Evolutionary conservation across 2,113 vertebrate genomes (phyloP).

Genomic region (Aleadryas rufinucha): DNA sequence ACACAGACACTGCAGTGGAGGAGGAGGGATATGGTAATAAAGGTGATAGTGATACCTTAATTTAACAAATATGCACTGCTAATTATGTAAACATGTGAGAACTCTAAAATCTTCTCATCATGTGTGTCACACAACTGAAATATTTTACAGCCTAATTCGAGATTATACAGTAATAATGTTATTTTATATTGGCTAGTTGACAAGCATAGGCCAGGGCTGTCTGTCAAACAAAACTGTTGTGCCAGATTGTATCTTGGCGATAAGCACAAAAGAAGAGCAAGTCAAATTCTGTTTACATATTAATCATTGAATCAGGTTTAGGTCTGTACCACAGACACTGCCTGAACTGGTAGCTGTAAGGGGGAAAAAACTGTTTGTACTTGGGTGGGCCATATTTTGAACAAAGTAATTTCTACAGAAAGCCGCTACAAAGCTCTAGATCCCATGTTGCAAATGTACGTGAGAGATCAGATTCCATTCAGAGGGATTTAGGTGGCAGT

Average conservation of each 20-base stretch:
- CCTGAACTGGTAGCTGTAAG: background rate
- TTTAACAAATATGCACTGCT: constrained; percentile 71
- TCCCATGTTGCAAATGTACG: background rate
- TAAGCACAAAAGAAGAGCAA: constrained; percentile 63
- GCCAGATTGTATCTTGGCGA: constrained; percentile 72
- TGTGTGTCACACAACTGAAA: constrained; percentile 67
- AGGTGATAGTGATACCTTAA: constrained; percentile 68
- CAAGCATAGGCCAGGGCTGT: constrained; percentile 70
- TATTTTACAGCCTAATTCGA: constrained; percentile 69
- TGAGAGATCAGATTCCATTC: background rate
- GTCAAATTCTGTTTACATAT: constrained; percentile 68
- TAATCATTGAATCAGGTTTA: constrained; percentile 59
- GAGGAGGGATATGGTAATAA: constrained; percentile 62
- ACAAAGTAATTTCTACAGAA: background rate
- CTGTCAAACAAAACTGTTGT: constrained; percentile 75
- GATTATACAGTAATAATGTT: constrained; percentile 73
- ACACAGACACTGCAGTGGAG: constrained; percentile 26
- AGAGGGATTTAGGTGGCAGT: background rate
- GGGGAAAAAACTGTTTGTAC: background rate
- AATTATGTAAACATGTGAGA: constrained; percentile 76
- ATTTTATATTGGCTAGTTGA: constrained; percentile 72
- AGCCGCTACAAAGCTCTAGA: background rate
- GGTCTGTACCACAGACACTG: background rate
- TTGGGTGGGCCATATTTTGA: background rate
- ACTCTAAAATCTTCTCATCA: constrained; percentile 69